phyloP scores from a whole-genome alignment of 2,113 vertebrate species.

The Saguinus imperator region DNA sequence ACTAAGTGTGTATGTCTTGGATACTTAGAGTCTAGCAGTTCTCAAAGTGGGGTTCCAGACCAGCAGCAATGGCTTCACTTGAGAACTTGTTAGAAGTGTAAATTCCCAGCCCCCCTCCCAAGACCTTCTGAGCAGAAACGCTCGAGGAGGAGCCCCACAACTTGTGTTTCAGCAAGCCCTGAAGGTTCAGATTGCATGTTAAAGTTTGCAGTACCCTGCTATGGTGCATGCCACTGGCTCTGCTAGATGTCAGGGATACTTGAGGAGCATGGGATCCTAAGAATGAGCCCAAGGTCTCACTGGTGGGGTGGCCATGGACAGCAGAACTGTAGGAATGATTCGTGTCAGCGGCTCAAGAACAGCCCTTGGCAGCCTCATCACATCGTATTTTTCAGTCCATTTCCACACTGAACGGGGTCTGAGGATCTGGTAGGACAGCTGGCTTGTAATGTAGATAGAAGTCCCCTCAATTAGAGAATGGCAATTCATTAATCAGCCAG shows the following conservation, averaged over 20 bases:
- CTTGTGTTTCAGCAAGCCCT: background rate
- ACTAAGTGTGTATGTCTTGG: background rate
- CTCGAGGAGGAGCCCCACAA: background rate
- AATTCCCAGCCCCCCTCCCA: background rate
- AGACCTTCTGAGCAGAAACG: background rate
- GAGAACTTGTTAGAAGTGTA: background rate
- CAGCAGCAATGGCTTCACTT: too few relatives aligned
- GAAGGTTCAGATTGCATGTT: rapidly evolving
- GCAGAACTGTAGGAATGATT: background rate
- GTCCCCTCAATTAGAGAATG: background rate
- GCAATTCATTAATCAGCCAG: rapidly evolving
- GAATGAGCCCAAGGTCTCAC: too few relatives aligned
- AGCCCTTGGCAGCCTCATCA: too few relatives aligned
- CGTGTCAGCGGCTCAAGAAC: rapidly evolving
- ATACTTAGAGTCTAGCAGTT: background rate
- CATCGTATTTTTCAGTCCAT: background rate
- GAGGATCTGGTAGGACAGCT: background rate
- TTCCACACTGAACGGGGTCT: too few relatives aligned
- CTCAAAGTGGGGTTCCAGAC: background rate
- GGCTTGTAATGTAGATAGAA: background rate
- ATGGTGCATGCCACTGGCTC: rapidly evolving
- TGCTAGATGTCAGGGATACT: too few relatives aligned
- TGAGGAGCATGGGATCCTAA: background rate
- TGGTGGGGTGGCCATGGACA: background rate
- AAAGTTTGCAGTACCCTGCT: background rate